Evolutionary conservation across 2,113 vertebrate species (phyloP), one percentile per base, ranked within the genome.

Genomic region (Shinisaurus crocodilurus): DNA sequence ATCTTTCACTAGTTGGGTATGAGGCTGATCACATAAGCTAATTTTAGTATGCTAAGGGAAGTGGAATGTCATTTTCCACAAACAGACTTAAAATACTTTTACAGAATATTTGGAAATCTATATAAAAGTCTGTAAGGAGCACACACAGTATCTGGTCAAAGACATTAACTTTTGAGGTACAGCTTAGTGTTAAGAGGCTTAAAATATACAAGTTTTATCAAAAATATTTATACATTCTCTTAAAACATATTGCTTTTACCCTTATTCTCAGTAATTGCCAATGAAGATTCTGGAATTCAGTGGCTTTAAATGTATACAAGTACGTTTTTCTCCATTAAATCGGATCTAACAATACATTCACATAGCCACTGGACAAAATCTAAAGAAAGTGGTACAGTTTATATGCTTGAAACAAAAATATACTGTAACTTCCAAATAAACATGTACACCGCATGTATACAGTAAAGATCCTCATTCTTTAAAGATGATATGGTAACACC

Each of bases 151-250:
- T 95, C 89, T 87, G 95, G 97, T 97, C 96, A 89, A 94, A 92
- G 93, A 76, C 88, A 94, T 92, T 91, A 87, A 88, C 96, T 97
- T 97, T 96, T 97, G 97, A 98, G 98, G 97, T 98, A 98, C 97
- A 97, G 97, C 89, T 96, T 97, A 97, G 97, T 98, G 97, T 98
- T 97, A 95, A 96, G 96, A 97, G 89, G 69, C 94, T 97, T 97
- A 97, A 95, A 97, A 98, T 97, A 98, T 97, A 98, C 96, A 98
- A 95, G 97, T 89, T 97, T 96, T 97, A 98, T 97, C 91, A 98
- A 98, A 98, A 98, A 97, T 97, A 98, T 96, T 96, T 97, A 96
- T 98, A 98, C 97, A 98, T 97, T 98, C 97, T 97, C 94, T 96
- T 97, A 97, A 77, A 96, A 96, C 82, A 90, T 97, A 98, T 97